Conservation (phyloP, 2,888 invertebrate species). For the Xestia c-nigrum region DNA sequence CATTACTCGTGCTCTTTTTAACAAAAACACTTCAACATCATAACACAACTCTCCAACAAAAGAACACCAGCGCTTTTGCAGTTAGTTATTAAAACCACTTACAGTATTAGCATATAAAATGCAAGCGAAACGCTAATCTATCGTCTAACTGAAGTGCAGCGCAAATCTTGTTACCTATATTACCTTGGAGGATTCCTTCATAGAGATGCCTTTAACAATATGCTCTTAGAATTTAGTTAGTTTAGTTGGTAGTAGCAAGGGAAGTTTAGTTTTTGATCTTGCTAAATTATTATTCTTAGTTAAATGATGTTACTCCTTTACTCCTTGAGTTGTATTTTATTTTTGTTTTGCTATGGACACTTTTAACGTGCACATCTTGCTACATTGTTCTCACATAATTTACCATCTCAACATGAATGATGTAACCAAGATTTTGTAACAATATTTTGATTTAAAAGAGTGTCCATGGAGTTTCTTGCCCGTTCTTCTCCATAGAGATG, state of each 20-base stretch:
- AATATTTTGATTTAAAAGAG: too few species aligned
- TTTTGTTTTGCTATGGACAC: too few species aligned
- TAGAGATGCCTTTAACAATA: conserved; percentile 14
- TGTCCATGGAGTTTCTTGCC: too few species aligned
- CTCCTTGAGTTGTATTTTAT: too few species aligned
- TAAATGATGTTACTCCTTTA: too few species aligned
- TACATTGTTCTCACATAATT: too few species aligned
- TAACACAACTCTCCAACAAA: background rate
- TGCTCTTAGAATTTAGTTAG: background rate
- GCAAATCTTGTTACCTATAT: conserved; percentile 51
- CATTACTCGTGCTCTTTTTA: background rate
- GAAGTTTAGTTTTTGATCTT: background rate
- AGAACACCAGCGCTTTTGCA: background rate
- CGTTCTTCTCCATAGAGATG: too few species aligned
- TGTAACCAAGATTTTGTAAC: too few species aligned
- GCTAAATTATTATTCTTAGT: background rate
- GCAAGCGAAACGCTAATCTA: conserved; percentile 46
- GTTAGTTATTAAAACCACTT: conserved; percentile 55
- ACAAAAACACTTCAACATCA: background rate
- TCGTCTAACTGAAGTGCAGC: conserved; percentile 34
- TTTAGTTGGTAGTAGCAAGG: too few species aligned
- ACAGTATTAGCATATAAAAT: conserved; percentile 57
- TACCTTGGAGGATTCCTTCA: conserved; percentile 26
- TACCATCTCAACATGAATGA: too few species aligned
- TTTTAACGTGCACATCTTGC: too few species aligned